Conservation (phyloP, 2,888 invertebrate species). For the Dicyrtomina minuta region DNA sequence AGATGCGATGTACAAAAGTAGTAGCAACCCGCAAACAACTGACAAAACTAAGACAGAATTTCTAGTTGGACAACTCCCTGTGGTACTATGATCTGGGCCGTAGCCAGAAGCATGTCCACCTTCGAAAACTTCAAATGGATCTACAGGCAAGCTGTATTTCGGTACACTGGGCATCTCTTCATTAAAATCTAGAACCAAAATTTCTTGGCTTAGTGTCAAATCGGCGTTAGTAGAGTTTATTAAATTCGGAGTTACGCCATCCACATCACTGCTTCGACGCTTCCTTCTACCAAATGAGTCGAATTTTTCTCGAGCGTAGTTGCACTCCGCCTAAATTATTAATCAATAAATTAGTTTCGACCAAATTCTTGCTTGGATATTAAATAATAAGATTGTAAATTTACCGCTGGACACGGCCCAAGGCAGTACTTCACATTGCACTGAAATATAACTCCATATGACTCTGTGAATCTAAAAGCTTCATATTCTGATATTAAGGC, state of each 20-base stretch:
- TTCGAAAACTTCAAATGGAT: slow-evolving; percentile 39
- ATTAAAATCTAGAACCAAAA: slow-evolving; percentile 87
- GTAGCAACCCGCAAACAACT: slow-evolving; percentile 84
- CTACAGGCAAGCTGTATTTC: slow-evolving; percentile 34
- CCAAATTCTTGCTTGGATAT: no score
- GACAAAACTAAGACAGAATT: slow-evolving; percentile 86
- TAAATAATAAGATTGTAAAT: slow-evolving; percentile 57
- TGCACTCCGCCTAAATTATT: slow-evolving; percentile 74
- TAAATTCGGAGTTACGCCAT: slow-evolving; percentile 62
- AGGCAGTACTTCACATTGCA: slow-evolving; percentile 95
- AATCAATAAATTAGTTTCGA: no score
- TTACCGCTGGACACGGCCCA: slow-evolving; percentile 89
- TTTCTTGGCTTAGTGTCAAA: slow-evolving; percentile 93
- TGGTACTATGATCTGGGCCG: slow-evolving; percentile 14
- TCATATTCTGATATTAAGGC: slow-evolving; percentile 88
- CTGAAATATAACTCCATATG: slow-evolving; percentile 94
- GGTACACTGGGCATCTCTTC: slow-evolving; percentile 65
- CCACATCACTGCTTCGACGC: slow-evolving; percentile 64
- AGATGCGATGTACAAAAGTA: slow-evolving; percentile 79
- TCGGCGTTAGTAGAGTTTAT: slow-evolving; percentile 67
- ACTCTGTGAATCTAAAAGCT: slow-evolving; percentile 93
- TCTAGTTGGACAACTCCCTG: slow-evolving; percentile 76
- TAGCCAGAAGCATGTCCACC: slow-evolving; percentile 29
- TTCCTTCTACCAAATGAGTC: slow-evolving; percentile 89
- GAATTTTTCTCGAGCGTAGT: slow-evolving; percentile 85